phyloP scores from a whole-genome alignment of 2,113 vertebrate species.

The Malurus cyaneus region DNA sequence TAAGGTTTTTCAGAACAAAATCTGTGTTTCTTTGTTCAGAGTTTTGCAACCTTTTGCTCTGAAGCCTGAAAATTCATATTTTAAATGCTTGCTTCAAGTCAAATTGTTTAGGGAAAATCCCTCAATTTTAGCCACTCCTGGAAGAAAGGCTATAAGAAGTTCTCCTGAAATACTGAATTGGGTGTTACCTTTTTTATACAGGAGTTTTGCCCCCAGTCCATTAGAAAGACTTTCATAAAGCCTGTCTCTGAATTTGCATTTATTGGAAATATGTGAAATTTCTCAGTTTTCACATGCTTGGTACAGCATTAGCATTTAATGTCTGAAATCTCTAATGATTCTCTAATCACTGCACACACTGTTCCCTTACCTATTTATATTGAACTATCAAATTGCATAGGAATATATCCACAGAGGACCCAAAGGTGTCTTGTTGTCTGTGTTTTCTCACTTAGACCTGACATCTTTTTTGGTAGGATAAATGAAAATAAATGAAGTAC shows the following conservation, averaged over 20 bases:
- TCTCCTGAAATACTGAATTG: background rate
- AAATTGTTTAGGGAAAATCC: background rate
- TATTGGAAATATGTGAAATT: background rate
- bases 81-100: background rate
- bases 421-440: background rate
- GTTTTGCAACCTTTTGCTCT: background rate
- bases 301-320: background rate
- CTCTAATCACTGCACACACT: background rate
- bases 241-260: background rate
- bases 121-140: background rate
- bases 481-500: background rate
- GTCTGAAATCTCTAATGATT: background rate
- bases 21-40: background rate
- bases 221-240: background rate
- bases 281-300: accelerated
- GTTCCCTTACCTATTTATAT: background rate
- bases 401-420: background rate
- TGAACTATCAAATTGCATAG: background rate
- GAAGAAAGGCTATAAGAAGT: background rate
- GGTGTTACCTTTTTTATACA: background rate
- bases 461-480: background rate
- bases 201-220: background rate
- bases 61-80: background rate
- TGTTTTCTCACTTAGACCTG: background rate
- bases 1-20: background rate